A percentile compares a stretch with the other conserved stretches of the same genome.
Evolutionary conservation across 2,113 vertebrate genomes (phyloP).

Genomic region (Sus scrofa): T2T-Sscrofa CM000814.6:59557001-59557500

Average conservation of each 20-base stretch:
- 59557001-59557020: constrained; percentile 79
- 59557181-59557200: background rate
- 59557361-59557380: background rate
- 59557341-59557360: background rate
- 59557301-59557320: background rate
- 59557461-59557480: background rate
- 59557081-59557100: constrained; percentile 55
- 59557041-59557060: constrained; percentile 48
- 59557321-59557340: constrained; percentile 16
- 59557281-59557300: background rate
- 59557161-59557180: background rate
- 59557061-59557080: constrained; percentile 61
- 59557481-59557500: background rate
- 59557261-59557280: constrained; percentile 16
- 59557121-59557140: constrained; percentile 20
- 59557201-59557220: background rate
- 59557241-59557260: background rate
- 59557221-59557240: background rate
- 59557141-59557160: constrained; percentile 48
- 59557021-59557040: constrained; percentile 69
- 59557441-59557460: background rate
- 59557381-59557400: background rate
- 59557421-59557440: background rate
- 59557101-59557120: background rate
- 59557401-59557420: background rate